Evolutionary conservation across 2,888 invertebrate genomes (phyloP).

Genomic region (Hypolimnas misippus): DNA sequence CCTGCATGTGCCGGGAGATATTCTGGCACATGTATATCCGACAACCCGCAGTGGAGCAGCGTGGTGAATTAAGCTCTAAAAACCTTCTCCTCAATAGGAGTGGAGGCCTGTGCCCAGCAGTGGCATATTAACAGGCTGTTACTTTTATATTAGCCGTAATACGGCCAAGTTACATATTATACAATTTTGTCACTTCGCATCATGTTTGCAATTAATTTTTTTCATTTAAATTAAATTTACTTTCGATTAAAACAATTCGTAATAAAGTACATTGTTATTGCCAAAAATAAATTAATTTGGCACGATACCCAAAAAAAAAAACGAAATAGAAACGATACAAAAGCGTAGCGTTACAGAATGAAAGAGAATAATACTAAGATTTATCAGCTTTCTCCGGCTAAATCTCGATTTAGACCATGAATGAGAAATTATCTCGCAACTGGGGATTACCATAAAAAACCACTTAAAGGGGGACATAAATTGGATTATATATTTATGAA

Average conservation of each 20-base stretch:
- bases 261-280: conserved; percentile 4
- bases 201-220: no score
- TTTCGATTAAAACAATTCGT: not conserved
- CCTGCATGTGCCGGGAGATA: no score
- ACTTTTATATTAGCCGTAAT: not conserved
- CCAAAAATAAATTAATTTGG: conserved; percentile 13
- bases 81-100: no score
- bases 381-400: conserved; percentile 41
- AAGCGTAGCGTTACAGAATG: conserved; percentile 4
- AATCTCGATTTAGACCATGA: conserved; percentile 47
- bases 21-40: no score
- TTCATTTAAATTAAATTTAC: no score
- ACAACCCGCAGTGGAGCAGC: no score
- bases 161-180: no score
- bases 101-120: no score
- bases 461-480: conserved; percentile 47
- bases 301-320: conserved; percentile 11
- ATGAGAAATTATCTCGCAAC: conserved; percentile 47
- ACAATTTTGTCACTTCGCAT: no score
- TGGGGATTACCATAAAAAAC: conserved; percentile 49
- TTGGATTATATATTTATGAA: conserved; percentile 45
- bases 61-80: no score
- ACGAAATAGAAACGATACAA: conserved; percentile 8
- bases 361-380: conserved; percentile 35
- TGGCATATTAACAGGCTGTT: not conserved